Evolutionary conservation across 2,888 invertebrate genomes (phyloP).

Genomic region (Drosophila barbarae): DNA sequence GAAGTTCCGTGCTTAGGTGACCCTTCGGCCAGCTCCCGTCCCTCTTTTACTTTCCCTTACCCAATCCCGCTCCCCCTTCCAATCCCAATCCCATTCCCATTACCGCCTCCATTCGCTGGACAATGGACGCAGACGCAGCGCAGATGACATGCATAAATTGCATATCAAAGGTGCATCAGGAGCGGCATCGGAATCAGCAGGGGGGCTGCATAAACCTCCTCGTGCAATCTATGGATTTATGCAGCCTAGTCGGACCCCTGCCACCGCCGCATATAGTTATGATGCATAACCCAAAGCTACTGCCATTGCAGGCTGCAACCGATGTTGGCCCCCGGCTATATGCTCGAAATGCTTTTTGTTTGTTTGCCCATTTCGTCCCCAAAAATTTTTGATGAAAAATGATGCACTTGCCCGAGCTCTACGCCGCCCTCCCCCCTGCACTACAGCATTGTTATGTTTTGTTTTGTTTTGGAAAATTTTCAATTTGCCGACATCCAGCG

Average conservation of each 20-base stretch:
- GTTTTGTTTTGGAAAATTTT: constrained; percentile 67
- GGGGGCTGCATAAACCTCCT: constrained; percentile 29
- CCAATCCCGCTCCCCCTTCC: background rate
- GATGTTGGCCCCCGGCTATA: constrained; percentile 46
- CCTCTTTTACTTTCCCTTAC: background rate
- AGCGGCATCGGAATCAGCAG: constrained; percentile 45
- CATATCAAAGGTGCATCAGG: constrained; percentile 69
- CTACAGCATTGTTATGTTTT: constrained; percentile 43
- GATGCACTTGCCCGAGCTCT: constrained; percentile 63
- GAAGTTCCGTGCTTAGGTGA: constrained; percentile 51
- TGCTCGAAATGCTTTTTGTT: constrained; percentile 62
- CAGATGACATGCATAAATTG: constrained; percentile 72
- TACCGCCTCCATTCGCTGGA: constrained; percentile 15
- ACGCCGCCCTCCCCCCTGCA: background rate
- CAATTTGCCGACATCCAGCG: constrained; percentile 66
- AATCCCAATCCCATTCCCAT: background rate
- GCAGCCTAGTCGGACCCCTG: constrained; percentile 45
- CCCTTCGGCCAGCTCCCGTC: constrained; percentile 3
- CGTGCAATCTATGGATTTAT: constrained; percentile 70
- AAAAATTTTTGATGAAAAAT: constrained; percentile 62
- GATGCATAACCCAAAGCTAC: constrained; percentile 68
- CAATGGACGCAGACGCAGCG: constrained; percentile 57
- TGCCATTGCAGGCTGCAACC: constrained; percentile 37
- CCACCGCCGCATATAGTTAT: constrained; percentile 57
- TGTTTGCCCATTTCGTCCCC: constrained; percentile 35